Percentiles rank a stretch among this genome's conserved stretches.
Conservation (phyloP, 2,113 vertebrate species). For the Cercocebus atys region DNA sequence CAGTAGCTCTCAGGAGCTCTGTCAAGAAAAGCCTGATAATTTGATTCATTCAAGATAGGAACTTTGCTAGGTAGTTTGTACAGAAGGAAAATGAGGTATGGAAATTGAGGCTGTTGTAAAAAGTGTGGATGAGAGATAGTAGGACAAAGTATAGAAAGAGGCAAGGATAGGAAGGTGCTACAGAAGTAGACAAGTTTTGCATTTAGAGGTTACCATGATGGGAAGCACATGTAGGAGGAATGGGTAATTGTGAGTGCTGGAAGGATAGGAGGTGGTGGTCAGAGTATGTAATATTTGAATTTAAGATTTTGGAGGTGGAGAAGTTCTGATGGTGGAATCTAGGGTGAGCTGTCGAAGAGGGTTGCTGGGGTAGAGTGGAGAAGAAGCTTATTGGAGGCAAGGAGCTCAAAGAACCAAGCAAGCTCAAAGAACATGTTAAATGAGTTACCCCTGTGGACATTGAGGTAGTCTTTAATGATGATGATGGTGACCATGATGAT, state of each 20-base stretch:
- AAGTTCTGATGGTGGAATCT: neutral
- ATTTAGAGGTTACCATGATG: neutral
- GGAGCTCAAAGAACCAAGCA: neutral
- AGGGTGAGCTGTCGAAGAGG: neutral
- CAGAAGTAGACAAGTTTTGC: neutral
- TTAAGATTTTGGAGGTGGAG: slow-evolving; percentile 5
- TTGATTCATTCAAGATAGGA: slow-evolving; percentile 51
- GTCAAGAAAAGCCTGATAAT: slow-evolving; percentile 31
- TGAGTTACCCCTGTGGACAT: neutral
- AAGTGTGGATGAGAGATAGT: slow-evolving; percentile 18
- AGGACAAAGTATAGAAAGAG: neutral
- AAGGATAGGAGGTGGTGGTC: neutral
- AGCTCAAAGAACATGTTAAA: neutral
- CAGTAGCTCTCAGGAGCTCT: neutral
- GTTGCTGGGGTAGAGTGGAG: neutral
- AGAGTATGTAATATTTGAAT: slow-evolving; percentile 3
- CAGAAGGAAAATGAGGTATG: slow-evolving; percentile 41
- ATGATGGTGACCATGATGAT: neutral
- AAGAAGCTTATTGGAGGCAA: neutral
- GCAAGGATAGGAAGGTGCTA: neutral
- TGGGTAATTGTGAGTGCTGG: neutral
- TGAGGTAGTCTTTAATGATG: neutral
- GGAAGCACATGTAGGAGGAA: neutral
- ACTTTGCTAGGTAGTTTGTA: slow-evolving; percentile 31
- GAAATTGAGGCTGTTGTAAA: slow-evolving; percentile 38